A percentile compares a stretch with the other conserved stretches of the same genome.
phyloP scores from a whole-genome alignment of 1,140 invertebrate species.

The Drosophila ogumai region DNA sequence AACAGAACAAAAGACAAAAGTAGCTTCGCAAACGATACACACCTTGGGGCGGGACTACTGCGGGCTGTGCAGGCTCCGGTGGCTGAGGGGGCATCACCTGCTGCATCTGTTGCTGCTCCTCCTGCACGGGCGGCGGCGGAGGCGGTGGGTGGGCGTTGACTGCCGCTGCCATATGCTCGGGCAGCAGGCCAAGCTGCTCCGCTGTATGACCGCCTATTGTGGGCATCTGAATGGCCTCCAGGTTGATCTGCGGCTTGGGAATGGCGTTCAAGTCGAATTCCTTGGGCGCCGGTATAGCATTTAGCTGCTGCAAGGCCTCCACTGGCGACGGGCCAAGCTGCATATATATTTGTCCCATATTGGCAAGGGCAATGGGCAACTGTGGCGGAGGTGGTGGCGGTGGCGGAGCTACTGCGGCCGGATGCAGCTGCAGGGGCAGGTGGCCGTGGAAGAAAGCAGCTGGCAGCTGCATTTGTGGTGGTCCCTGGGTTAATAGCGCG shows the following conservation, averaged over 20 bases:
- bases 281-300: slow-evolving; percentile 78
- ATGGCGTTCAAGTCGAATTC: slow-evolving; percentile 83
- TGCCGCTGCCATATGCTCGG: slow-evolving; percentile 38
- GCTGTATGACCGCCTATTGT: slow-evolving; percentile 23
- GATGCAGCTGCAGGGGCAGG: slow-evolving; percentile 62
- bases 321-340: slow-evolving; percentile 64
- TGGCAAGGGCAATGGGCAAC: slow-evolving; percentile 67
- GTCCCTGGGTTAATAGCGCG: slow-evolving; percentile 73
- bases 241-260: slow-evolving; percentile 77
- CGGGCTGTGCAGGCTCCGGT: slow-evolving; percentile 24
- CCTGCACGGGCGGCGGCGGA: slow-evolving; percentile 56
- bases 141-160: slow-evolving; percentile 62
- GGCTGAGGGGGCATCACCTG: slow-evolving; percentile 27
- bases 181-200: slow-evolving; percentile 51
- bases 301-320: slow-evolving; percentile 76
- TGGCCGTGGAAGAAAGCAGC: slow-evolving; percentile 69
- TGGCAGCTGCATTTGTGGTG: slow-evolving; percentile 64
- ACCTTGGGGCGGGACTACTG: slow-evolving; percentile 58
- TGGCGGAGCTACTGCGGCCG: slow-evolving; percentile 76
- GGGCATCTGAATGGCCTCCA: slow-evolving; percentile 84
- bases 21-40: slow-evolving; percentile 44
- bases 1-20: slow-evolving; percentile 52
- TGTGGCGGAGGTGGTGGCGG: slow-evolving; percentile 77
- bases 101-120: slow-evolving; percentile 40
- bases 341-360: slow-evolving; percentile 77